A percentile compares a stretch with the other conserved stretches of the same genome.
These are phyloP conservation scores for Syngnathus scovelli DNA, from an alignment of 2,113 vertebrate genomes.

Conservation along the genomic window DNA sequence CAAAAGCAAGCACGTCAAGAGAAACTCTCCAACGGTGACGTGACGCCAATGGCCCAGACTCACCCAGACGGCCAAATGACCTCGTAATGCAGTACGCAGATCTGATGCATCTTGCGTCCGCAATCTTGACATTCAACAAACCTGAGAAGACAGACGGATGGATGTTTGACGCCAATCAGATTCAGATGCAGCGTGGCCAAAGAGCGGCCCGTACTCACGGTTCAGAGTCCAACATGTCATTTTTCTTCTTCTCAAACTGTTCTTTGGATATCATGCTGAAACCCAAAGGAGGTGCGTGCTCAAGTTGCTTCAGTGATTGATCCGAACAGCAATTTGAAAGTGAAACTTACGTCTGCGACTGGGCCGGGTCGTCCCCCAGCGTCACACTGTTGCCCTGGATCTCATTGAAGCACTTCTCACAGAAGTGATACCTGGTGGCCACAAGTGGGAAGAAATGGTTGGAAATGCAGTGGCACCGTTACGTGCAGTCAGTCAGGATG, in stretches of 20 bases:
- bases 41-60: constrained; percentile 29
- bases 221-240: constrained; percentile 92
- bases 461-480: background rate
- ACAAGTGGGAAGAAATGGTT: constrained; percentile 56
- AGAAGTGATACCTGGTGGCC: constrained; percentile 99
- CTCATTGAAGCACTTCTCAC: constrained; percentile 99
- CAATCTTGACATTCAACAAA: constrained; percentile 99
- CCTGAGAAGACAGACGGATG: constrained; percentile 59
- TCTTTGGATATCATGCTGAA: constrained; percentile 91
- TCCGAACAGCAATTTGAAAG: constrained; percentile 1
- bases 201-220: constrained; percentile 80
- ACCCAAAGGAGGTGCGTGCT: constrained; percentile 7
- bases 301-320: constrained; percentile 1
- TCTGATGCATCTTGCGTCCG: constrained; percentile 99
- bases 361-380: constrained; percentile 95
- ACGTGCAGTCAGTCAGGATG: background rate
- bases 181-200: background rate
- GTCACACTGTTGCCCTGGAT: constrained; percentile 99
- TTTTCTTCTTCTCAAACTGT: constrained; percentile 99
- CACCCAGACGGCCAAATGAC: constrained; percentile 97
- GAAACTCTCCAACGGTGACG: background rate
- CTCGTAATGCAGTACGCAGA: constrained; percentile 96
- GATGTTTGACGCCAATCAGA: background rate
- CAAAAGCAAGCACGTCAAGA: background rate
- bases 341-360: constrained; percentile 91